A percentile compares a stretch with the other conserved stretches of the same genome.
Conservation (phyloP, 2,113 vertebrate genomes). For the Pterophyllum scalare region DNA sequence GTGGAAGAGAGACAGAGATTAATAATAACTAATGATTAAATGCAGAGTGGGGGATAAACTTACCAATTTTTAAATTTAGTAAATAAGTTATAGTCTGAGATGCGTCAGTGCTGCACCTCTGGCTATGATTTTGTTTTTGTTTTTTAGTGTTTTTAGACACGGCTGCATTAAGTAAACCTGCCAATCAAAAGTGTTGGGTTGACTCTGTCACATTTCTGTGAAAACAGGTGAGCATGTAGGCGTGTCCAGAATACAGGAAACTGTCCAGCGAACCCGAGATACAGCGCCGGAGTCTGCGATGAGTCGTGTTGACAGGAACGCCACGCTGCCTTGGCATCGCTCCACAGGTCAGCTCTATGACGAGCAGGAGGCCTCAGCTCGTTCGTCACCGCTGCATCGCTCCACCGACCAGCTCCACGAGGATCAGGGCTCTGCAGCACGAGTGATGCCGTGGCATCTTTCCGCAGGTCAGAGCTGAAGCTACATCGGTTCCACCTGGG, state of each 20-base stretch:
- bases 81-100: neutral
- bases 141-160: too few relatives aligned
- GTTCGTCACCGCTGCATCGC: conserved; percentile 3
- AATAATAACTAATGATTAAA: too few relatives aligned
- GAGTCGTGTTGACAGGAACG: neutral
- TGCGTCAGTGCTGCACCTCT: too few relatives aligned
- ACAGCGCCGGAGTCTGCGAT: neutral
- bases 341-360: conserved; percentile 56
- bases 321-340: conserved; percentile 32
- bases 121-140: too few relatives aligned
- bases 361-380: neutral
- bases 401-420: conserved; percentile 61
- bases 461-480: conserved; percentile 55
- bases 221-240: neutral
- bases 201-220: neutral
- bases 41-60: too few relatives aligned
- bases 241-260: neutral
- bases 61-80: too few relatives aligned
- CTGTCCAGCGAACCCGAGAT: conserved; percentile 7
- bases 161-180: neutral
- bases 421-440: neutral
- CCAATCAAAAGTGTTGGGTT: neutral
- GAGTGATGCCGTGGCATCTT: neutral
- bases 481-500: neutral
- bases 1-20: too few relatives aligned